phyloP scores from a whole-genome alignment of 2,797 vertebrate species.

The Thunnus albacares region DNA sequence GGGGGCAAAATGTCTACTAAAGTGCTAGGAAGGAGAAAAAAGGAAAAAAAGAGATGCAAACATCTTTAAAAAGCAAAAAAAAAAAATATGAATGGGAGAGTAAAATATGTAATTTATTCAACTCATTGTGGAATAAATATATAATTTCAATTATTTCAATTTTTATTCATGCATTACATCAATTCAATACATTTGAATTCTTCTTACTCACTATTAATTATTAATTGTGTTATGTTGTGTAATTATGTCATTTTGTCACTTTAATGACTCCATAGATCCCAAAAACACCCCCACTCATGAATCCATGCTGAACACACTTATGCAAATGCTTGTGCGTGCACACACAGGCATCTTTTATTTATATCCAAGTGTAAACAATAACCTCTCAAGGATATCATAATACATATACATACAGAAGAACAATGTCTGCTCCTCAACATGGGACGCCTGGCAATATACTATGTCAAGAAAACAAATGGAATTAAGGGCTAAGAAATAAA shows the following conservation, averaged over 20 bases:
- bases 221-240: neutral
- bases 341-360: neutral
- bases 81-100: neutral
- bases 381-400: neutral
- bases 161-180: too few relatives aligned
- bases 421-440: neutral
- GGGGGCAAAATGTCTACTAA: too few relatives aligned
- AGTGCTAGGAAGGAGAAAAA: too few relatives aligned
- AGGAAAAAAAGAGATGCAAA: too few relatives aligned
- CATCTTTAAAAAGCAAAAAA: neutral
- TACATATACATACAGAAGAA: neutral
- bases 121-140: too few relatives aligned
- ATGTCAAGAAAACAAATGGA: conserved; percentile 19
- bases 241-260: neutral
- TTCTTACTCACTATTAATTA: neutral
- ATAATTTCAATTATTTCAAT: too few relatives aligned
- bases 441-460: neutral
- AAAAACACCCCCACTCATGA: neutral
- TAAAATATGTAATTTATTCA: too few relatives aligned
- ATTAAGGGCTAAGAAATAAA: conserved; percentile 15
- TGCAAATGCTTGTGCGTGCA: neutral
- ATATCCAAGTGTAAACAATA: conserved; percentile 9
- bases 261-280: neutral
- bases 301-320: neutral
- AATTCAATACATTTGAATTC: neutral